Conservation (phyloP, 2,113 vertebrate genomes). For the Hemichromis elongatus region DNA sequence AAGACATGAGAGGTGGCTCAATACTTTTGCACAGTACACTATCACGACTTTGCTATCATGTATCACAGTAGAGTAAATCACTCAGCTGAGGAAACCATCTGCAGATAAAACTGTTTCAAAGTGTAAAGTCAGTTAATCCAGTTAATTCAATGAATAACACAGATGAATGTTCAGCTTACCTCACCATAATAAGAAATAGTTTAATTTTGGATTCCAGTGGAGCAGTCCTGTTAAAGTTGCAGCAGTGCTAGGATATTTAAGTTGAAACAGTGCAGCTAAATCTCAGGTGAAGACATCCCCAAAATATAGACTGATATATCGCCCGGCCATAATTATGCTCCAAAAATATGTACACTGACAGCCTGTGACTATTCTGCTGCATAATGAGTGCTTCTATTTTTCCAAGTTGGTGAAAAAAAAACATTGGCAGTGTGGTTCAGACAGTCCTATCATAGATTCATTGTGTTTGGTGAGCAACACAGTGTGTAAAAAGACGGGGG, state of each 20-base stretch:
- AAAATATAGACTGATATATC: not conserved
- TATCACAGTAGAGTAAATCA: not conserved
- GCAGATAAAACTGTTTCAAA: not conserved
- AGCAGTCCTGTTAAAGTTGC: not conserved
- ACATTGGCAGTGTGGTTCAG: not conserved
- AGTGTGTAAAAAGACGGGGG: not conserved
- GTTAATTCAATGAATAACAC: not conserved
- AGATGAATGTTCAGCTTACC: not conserved
- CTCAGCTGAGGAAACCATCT: not conserved
- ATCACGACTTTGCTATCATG: not conserved
- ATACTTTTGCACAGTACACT: not conserved
- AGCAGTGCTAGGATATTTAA: not conserved
- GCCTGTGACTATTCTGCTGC: not conserved
- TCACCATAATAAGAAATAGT: not conserved
- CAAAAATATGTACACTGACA: not conserved
- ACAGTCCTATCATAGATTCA: not conserved
- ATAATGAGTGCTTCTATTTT: not conserved
- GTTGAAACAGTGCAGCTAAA: not conserved
- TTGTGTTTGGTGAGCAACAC: not conserved
- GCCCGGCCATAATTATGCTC: not conserved
- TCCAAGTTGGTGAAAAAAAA: not conserved
- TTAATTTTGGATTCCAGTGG: not conserved
- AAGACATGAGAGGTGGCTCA: not conserved
- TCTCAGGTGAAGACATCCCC: not conserved
- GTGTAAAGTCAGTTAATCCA: not conserved